Evolutionary conservation across 2,113 vertebrate species (phyloP), one percentile per base, ranked within the genome.

Genomic region (Sciurus niger): DNA sequence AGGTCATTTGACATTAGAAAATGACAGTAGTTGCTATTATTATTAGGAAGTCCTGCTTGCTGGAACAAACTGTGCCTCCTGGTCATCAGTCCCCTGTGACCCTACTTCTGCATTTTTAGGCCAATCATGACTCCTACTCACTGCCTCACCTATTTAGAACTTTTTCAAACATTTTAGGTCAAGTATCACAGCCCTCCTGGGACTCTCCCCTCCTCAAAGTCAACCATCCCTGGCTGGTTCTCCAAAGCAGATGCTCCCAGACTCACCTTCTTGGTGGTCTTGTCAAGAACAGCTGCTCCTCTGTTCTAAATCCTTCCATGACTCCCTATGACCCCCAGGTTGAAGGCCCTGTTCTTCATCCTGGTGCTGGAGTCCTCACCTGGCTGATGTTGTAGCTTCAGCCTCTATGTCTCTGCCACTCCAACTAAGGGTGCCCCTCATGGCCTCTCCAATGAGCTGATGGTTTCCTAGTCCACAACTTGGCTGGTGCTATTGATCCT

Each of bases 21-120:
- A 77, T 4, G 1, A 12, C 48, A 7, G 1, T 18, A 10, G 17
- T 51, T 30, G 12, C 40, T 13, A 1, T 8, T 12, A 25, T 46
- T 2, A 8, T 72, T 34, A 8, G 51, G 65, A 46, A 73, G 58
- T 30, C 48, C 20, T 65, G 4, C 14, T 51, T 16, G 17, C n/a
- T 53, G 24, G 16, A 14, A 8, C 2, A 22, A 28, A 14, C 53
- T 40, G 34, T 53, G 76, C 34, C 48, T 55, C 7, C n/a, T 46
- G 68, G 63, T 48, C 18, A 12, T 16, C 10, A 37, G 40, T 46
- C 46, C 55, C 11, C 40, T 20, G 8, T 22, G 8, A 30, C 7
- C 53, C 43, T n/a, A 7, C 40, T 20, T 53, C 25, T 53, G 74
- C 46, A n/a, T 34, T 68, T 74, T 53, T 53, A 37, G 46, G 63